Base-by-base conservation (phyloP, 2,113 vertebrate genomes). In the Pteronura brasiliensis region DNA sequence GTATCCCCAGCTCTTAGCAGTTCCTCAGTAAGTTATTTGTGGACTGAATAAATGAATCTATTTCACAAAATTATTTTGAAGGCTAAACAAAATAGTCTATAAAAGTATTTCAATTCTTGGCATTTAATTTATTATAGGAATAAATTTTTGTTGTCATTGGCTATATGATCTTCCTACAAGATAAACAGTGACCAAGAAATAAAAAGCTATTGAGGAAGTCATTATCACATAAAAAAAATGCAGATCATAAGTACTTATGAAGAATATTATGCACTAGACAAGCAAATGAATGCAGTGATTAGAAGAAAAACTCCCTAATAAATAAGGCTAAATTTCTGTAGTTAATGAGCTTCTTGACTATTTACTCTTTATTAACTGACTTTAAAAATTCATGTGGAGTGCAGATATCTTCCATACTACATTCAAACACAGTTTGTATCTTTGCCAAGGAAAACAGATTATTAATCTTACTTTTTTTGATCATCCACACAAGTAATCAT, bases 371-470 rank as follows among this genome's bases (percentile, higher is more conserved):
- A 92, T 63, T 80, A 1, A 8, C 11, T 88, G n/a, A 31, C 52
- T 96, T 97, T 85, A 90, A 97, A 97, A 98, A 97, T 95, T 69
- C 81, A 97, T 84, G 90, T 97, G 23, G 0, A 71, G 55, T 74
- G 72, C 52, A 52, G 39, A 61, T 71, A 79, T 72, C 95, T 96
- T 74, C 69, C 81, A 72, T 61, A 77, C 88, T 93, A 81, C 81
- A 89, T 97, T 97, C 36, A 85, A 85, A 47, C 1, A 44, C 79
- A 52, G 88, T 93, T n/a, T 83, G 69, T 93, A 96, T 36, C 23
- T 81, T 94, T 92, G 49, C 12, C 34, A 92, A 89, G 15, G 92
- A 88, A 95, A 84, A 72, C 39, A 81, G 80, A 36, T 81, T 80
- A 65, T 80, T 95, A 67, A 95, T 67, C 44, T 95, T 96, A 52